A percentile compares a stretch with the other conserved stretches of the same genome.
phyloP scores from a whole-genome alignment of 2,797 vertebrate genomes.

The Pitangus sulphuratus region DNA sequence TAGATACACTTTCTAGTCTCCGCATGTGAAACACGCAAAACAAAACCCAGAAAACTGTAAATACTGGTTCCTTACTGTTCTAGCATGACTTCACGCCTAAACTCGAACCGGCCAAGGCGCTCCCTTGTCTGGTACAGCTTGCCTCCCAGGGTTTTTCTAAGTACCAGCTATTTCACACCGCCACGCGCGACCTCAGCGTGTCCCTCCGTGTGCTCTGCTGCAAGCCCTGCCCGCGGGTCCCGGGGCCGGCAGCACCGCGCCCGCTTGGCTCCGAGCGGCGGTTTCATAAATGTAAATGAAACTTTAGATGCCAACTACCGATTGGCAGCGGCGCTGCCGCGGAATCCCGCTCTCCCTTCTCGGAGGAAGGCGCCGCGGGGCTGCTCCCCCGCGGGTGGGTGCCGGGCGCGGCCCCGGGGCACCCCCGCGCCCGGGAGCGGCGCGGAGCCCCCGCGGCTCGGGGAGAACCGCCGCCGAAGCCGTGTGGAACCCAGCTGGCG shows the following conservation, averaged over 20 bases:
- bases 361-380: neutral
- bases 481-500: slow-evolving; percentile 81
- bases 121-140: neutral
- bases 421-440: neutral
- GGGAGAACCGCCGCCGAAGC: neutral
- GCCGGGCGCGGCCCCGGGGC: neutral
- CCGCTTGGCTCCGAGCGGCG: neutral
- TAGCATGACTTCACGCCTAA: slow-evolving; percentile 10
- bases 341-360: neutral
- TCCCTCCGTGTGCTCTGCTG: neutral
- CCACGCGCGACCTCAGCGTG: neutral
- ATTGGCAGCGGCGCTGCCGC: neutral
- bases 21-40: neutral
- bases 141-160: neutral
- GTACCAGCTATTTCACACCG: neutral
- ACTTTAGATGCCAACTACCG: slow-evolving; percentile 46
- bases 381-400: neutral
- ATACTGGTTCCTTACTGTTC: slow-evolving; percentile 19
- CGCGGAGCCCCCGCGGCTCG: neutral
- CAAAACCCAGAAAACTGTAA: neutral
- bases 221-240: neutral
- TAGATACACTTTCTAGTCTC: neutral
- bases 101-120: neutral
- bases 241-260: neutral
- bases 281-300: slow-evolving; percentile 49